Base-by-base conservation (phyloP, 1,140 invertebrate species). In the Glossosoma conforme region DNA sequence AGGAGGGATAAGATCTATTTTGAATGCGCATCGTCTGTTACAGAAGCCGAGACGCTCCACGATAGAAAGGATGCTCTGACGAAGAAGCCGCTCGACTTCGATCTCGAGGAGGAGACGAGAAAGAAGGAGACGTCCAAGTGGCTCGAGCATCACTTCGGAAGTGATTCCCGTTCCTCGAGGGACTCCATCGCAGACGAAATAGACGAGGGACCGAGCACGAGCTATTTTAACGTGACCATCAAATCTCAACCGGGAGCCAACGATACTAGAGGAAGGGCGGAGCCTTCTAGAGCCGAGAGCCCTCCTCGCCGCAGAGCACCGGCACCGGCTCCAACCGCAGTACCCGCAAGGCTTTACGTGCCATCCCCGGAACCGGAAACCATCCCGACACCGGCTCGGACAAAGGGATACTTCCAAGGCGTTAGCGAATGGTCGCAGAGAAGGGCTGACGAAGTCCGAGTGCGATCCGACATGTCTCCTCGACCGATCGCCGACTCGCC, bases 101-200 rank as follows among this genome's bases (percentile, higher is more conserved):
- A 89, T 61, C 81, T 87, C 59, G 91, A 95, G 67, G 89, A 93
- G 63, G 85, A 92, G 65, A 91, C 90, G 1, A 77, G 89, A 41
- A 89, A 91, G 71, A 84, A 84, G 57, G 91, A 89, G 76, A 95
- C 88, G 0, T 88, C 84, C 56, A 91, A 86, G 67, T 96, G 87
- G 89, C 71, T 92, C 11, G 89, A 93, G 56, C 84, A 85, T 60
- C 91, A 93, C 63, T 93, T 93, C 61, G 90, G 90, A 30, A 91
- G 88, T 64, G 89, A 89, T 40, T 89, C 86, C 1, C 75, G 83
- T 8, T 86, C 85, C 0, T 89, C 86, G 0, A 82, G 82, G 35
- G 84, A 84, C 44, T 69, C 70, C 11, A 71, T 70, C 18, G 73
- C 69, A 2, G 77, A 77, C 48, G 73, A 75, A 48, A 74, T 79